Conservation (phyloP, 2,888 invertebrate genomes). For the Coremacera marginata region DNA sequence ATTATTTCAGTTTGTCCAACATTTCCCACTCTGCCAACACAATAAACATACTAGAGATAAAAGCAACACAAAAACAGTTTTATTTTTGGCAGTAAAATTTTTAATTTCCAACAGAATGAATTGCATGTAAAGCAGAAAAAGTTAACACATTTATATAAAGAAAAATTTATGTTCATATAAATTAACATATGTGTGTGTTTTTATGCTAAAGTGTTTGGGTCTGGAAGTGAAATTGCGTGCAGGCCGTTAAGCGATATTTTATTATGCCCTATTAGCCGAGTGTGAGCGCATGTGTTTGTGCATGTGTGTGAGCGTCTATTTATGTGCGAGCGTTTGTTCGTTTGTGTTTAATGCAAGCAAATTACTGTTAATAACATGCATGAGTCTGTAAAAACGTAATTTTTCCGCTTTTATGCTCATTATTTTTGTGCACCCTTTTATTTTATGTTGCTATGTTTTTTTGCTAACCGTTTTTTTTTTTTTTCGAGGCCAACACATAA, state of each 20-base stretch:
- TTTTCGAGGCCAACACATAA: not conserved
- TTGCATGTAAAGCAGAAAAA: not conserved
- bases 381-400: not conserved
- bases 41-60: too few relatives aligned
- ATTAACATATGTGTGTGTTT: not conserved
- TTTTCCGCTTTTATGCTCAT: not conserved
- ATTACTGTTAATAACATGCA: slow-evolving; percentile 16
- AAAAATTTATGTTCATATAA: slow-evolving; percentile 8
- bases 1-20: too few relatives aligned
- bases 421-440: not conserved
- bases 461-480: not conserved
- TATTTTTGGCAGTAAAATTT: too few relatives aligned
- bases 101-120: too few relatives aligned
- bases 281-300: not conserved
- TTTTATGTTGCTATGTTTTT: not conserved
- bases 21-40: too few relatives aligned
- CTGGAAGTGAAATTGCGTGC: too few relatives aligned
- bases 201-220: not conserved
- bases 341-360: slow-evolving; percentile 12
- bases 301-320: not conserved
- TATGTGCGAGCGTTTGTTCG: not conserved
- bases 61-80: too few relatives aligned
- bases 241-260: too few relatives aligned
- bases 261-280: too few relatives aligned
- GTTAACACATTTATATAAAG: slow-evolving; percentile 4